Conservation (phyloP, 2,888 invertebrate species). For the Pseudococcus longispinus region DNA sequence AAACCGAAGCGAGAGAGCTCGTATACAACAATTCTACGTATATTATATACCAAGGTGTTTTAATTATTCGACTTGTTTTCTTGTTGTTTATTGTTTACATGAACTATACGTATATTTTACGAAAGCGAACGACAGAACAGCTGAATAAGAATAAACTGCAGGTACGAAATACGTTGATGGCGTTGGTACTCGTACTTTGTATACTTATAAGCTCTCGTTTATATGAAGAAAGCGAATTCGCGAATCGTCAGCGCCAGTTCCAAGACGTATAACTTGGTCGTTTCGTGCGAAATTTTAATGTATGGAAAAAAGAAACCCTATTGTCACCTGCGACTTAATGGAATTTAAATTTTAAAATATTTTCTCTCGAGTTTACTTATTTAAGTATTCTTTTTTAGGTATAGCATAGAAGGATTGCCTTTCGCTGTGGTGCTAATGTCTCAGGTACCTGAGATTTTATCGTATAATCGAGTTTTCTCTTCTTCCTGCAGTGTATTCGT, state of each 20-base stretch:
- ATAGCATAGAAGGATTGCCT: not conserved
- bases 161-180: too few relatives aligned
- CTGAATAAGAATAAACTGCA: not conserved
- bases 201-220: too few relatives aligned
- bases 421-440: not conserved
- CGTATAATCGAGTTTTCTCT: not conserved
- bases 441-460: not conserved
- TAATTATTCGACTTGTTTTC: not conserved
- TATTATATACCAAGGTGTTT: not conserved
- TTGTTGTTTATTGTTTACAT: not conserved
- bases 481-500: not conserved
- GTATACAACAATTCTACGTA: not conserved
- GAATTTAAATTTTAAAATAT: conserved; percentile 4
- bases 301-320: conserved; percentile 4
- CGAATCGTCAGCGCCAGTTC: not conserved
- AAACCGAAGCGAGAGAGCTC: not conserved
- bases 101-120: not conserved
- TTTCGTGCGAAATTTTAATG: not conserved
- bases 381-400: not conserved
- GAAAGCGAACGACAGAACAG: not conserved
- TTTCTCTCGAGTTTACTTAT: not conserved
- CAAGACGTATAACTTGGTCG: not conserved
- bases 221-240: not conserved
- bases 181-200: not conserved
- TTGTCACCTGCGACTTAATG: conserved; percentile 4